Conservation (phyloP, 2,888 invertebrate genomes). For the Subacronicta megacephala region DNA sequence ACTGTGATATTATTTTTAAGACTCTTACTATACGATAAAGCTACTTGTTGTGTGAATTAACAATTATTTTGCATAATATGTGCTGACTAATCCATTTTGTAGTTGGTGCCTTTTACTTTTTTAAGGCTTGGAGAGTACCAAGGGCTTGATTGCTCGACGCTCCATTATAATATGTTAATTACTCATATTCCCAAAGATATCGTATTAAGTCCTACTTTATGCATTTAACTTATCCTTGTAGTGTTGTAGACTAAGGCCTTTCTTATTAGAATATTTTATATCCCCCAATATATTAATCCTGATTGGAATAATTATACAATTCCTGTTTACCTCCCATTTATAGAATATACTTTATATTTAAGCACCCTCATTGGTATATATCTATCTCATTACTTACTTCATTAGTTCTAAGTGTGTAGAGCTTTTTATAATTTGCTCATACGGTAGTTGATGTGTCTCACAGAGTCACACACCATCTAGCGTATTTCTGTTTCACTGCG, state of each 20-base stretch:
- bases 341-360: constrained; percentile 30
- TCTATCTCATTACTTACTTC: constrained; percentile 26
- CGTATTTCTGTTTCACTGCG: constrained; percentile 56
- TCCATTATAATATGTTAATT: constrained; percentile 40
- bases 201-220: constrained; percentile 12
- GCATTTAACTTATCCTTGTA: constrained; percentile 23
- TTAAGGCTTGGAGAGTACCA: constrained; percentile 44
- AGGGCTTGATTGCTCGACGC: constrained; percentile 36
- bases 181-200: constrained; percentile 50
- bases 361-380: constrained; percentile 38
- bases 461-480: constrained; percentile 49
- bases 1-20: constrained; percentile 87
- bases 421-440: constrained; percentile 63
- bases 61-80: constrained; percentile 58
- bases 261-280: constrained; percentile 27
- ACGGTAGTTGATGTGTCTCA: constrained; percentile 49
- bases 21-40: constrained; percentile 55
- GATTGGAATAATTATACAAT: constrained; percentile 13
- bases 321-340: constrained; percentile 18
- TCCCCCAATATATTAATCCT: constrained; percentile 12
- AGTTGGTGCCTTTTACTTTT: constrained; percentile 39
- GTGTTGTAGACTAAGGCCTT: constrained; percentile 15
- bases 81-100: constrained; percentile 57
- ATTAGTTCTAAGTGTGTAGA: constrained; percentile 58
- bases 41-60: constrained; percentile 61